Evolutionary conservation across 2,113 vertebrate species (phyloP).

Genomic region (Mugil cephalus): DNA sequence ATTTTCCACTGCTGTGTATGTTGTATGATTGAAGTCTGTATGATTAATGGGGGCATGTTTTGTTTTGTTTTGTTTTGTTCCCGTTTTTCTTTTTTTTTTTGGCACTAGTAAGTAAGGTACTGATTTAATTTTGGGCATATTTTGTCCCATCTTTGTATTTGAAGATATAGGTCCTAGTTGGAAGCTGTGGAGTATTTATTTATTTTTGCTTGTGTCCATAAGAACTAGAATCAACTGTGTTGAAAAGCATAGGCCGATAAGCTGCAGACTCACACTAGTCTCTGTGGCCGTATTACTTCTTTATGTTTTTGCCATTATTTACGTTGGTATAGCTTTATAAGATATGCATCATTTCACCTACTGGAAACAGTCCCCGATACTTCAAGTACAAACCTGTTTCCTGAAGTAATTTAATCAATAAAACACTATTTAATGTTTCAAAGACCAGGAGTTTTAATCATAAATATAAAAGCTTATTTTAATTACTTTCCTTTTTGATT

Average conservation of each 20-base stretch:
- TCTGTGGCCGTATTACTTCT: not conserved
- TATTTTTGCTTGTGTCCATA: conserved; percentile 7
- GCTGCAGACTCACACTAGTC: not conserved
- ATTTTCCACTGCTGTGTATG: no score
- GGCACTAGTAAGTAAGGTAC: no score
- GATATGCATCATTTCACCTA: no score
- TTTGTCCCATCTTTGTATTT: no score
- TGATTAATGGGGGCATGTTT: no score
- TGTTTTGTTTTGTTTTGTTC: no score
- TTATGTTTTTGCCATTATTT: conserved; percentile 1
- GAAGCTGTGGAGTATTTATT: conserved; percentile 25
- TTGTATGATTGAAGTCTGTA: no score
- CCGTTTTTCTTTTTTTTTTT: no score
- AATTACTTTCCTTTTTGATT: not conserved
- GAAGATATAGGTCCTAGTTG: no score
- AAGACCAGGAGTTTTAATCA: not conserved
- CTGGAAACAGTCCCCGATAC: no score
- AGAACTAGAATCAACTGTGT: conserved; percentile 4
- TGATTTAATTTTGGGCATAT: no score
- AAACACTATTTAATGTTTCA: not conserved
- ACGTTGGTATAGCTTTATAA: not conserved
- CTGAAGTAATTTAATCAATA: not conserved
- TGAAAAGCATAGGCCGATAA: conserved; percentile 9
- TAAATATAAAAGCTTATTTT: not conserved
- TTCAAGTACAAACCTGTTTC: not conserved